phyloP scores from a whole-genome alignment of 2,797 vertebrate species.

The Carduelis carduelis region DNA sequence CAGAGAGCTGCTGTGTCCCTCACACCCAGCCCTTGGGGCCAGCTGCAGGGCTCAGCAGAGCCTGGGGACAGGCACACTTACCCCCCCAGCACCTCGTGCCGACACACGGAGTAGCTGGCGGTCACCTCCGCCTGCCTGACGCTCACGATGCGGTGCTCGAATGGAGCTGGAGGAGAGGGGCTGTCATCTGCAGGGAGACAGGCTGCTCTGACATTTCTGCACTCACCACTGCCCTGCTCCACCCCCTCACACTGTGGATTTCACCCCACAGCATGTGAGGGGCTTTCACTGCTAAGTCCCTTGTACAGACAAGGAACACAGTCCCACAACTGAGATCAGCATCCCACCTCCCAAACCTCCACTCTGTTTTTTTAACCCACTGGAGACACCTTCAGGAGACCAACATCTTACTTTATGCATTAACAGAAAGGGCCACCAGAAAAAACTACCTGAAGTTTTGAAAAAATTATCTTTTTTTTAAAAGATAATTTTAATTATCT shows the following conservation, averaged over 20 bases:
- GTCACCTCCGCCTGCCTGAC: conserved; percentile 77
- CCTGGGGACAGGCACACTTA: conserved; percentile 54
- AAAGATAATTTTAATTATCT: no score
- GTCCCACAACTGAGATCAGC: not conserved
- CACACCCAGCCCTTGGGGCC: accelerated
- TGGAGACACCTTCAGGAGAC: not conserved
- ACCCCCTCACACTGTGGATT: accelerated
- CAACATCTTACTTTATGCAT: not conserved
- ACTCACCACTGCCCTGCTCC: not conserved
- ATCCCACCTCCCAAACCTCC: not conserved
- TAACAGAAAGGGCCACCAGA: not conserved
- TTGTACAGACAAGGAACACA: not conserved
- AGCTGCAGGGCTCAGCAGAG: not conserved
- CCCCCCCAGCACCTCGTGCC: conserved; percentile 82
- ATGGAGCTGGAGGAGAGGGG: conserved; percentile 83
- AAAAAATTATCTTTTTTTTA: not conserved
- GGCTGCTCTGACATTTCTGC: not conserved
- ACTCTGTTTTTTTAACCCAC: not conserved
- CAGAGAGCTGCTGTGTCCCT: accelerated
- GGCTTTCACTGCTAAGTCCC: not conserved
- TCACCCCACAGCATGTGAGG: not conserved
- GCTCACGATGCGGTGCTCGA: conserved; percentile 83
- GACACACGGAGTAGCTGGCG: conserved; percentile 75
- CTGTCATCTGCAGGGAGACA: conserved; percentile 78
- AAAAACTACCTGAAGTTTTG: not conserved